A percentile compares a stretch with the other conserved stretches of the same genome.
phyloP scores from a whole-genome alignment of 2,113 vertebrate genomes.

The Psittacus erithacus region DNA sequence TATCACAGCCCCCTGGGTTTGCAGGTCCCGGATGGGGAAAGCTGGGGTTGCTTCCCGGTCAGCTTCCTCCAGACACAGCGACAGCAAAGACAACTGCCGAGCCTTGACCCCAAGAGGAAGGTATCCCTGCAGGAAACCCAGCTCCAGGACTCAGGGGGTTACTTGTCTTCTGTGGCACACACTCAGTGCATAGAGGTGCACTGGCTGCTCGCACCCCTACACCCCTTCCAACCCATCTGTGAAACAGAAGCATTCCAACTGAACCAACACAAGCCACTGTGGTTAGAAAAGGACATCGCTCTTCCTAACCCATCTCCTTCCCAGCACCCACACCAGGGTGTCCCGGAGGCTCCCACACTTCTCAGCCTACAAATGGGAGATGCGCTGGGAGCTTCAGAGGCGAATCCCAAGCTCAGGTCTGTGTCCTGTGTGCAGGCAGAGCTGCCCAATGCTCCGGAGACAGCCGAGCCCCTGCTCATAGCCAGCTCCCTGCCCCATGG shows the following conservation, averaged over 20 bases:
- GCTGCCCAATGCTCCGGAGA: background rate
- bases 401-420: fast-evolving
- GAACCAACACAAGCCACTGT: background rate
- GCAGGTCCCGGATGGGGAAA: background rate
- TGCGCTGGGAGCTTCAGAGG: background rate
- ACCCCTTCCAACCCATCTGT: background rate
- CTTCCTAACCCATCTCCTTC: background rate
- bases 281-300: background rate
- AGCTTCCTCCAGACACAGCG: background rate
- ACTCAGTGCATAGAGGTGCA: background rate
- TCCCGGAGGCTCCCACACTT: background rate
- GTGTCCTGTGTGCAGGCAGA: background rate
- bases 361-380: background rate
- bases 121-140: background rate
- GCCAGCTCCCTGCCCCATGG: background rate
- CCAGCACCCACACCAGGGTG: background rate
- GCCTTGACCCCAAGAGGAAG: background rate
- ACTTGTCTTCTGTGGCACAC: background rate
- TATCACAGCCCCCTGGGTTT: background rate
- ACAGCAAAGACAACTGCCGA: background rate
- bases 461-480: fast-evolving
- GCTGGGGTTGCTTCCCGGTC: background rate
- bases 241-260: background rate
- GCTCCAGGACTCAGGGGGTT: background rate
- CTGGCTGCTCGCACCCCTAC: fast-evolving